Base-by-base conservation (phyloP, 2,113 vertebrate species). In the Hipposideros armiger region DNA sequence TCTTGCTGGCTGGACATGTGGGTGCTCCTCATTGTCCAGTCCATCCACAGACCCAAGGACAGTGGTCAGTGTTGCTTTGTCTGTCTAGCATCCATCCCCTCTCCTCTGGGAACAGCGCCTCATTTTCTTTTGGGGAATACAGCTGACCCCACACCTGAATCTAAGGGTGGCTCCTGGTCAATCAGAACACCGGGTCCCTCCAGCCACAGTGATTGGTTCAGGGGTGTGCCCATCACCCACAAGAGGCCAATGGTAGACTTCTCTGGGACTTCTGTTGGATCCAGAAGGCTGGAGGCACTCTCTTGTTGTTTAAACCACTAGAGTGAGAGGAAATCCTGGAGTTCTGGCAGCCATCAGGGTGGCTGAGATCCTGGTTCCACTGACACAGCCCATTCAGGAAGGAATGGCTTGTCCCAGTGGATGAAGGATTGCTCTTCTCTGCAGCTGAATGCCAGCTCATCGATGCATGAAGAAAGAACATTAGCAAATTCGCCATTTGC, bases 381-480 rank as follows among this genome's bases (percentile, higher is more conserved):
- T 42, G 72, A 2, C 26, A 10, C 64, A 6, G 64, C 20, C n/a
- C 17, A 72, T 50, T n/a, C 14, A 52, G 64, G n/a, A 62, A 16
- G 20, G 64, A n/a, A n/a, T 28, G 45, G n/a, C 58, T 42, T 54
- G 45, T 45, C 28, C 28, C 58, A 0, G 28, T 3, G 47, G 47
- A 7, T 6, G 28, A 19, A 1, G 32, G 60, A 7, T 15, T 0
- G 5, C 4, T 5, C 22, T 15, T 7, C 26, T n/a, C n/a, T 1
- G 10, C 2, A 28, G 54, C 47, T 5, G 42, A 52, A 40, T 0
- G n/a, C 45, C 52, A 9, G n/a, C 42, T 42, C 5, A 7, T 7
- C 14, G 1, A 6, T 1, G 4, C 11, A 8, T 4, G 20, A 56
- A 30, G 45, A 45, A 22, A n/a, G 42, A 26, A 2, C 56, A 5